These are phyloP conservation scores for Dascyllus trimaculatus DNA, from an alignment of 2,113 vertebrate species.

Conservation along the genomic window DNA sequence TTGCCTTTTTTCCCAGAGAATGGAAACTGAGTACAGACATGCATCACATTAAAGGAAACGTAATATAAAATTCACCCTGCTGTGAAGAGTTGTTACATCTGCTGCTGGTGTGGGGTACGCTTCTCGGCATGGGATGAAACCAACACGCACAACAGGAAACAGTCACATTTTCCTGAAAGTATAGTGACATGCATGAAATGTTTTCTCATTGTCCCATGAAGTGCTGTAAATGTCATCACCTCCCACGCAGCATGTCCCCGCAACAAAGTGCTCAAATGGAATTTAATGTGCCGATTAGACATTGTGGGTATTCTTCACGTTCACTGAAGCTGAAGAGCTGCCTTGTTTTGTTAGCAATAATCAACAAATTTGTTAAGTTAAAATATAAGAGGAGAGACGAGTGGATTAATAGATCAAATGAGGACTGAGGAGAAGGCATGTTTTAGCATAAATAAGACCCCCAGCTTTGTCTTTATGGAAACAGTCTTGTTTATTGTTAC, in stretches of 20 bases:
- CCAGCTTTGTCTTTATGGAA: background rate
- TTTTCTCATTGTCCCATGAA: constrained; percentile 54
- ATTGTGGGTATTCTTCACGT: background rate
- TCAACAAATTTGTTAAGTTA: background rate
- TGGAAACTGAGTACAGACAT: constrained; percentile 31
- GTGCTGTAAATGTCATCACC: constrained; percentile 48
- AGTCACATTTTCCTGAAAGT: constrained; percentile 29
- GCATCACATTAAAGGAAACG: constrained; percentile 53
- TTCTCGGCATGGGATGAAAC: constrained; percentile 44
- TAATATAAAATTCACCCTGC: constrained; percentile 47
- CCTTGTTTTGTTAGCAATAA: background rate
- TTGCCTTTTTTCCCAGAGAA: constrained; percentile 6
- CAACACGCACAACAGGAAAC: constrained; percentile 25
- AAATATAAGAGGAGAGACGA: background rate
- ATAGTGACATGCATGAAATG: constrained; percentile 36
- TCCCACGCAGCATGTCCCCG: constrained; percentile 11
- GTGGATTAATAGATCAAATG: background rate
- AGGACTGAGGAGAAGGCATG: background rate
- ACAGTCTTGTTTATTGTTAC: background rate
- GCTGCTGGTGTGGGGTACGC: constrained; percentile 11
- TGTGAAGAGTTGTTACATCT: constrained; percentile 55
- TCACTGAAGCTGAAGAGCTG: background rate
- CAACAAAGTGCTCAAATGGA: constrained; percentile 10
- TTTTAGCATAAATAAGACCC: background rate
- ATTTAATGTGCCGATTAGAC: background rate